Evolutionary conservation across 2,888 invertebrate genomes (phyloP).

Genomic region (Drosophila diplacantha): DNA sequence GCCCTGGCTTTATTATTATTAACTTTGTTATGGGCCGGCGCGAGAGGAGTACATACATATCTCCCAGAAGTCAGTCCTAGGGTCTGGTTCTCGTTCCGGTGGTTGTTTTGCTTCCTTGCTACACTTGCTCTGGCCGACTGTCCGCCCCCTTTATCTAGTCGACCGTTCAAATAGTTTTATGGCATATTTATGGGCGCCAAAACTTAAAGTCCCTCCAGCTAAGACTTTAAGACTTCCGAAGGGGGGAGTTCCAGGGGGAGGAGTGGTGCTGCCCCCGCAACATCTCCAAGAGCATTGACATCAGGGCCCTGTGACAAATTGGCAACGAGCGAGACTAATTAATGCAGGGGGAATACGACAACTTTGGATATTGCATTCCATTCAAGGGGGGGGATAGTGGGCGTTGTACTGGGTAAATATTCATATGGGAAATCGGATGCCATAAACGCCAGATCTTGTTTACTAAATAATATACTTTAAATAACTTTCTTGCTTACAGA

Average conservation of each 20-base stretch:
- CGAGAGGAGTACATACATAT: conserved; percentile 19
- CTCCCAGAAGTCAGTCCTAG: conserved; percentile 49
- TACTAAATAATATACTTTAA: neutral
- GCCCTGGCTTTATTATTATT: conserved; percentile 63
- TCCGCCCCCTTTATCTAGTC: conserved; percentile 63
- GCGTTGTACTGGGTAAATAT: conserved; percentile 7
- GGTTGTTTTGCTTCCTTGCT: conserved; percentile 45
- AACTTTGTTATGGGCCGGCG: conserved; percentile 65
- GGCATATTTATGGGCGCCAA: conserved; percentile 69
- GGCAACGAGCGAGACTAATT: conserved; percentile 60
- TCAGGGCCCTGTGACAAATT: conserved; percentile 58
- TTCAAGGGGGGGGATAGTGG: neutral
- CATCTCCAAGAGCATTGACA: conserved; percentile 30
- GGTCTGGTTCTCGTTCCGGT: conserved; percentile 17
- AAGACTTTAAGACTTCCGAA: conserved; percentile 62
- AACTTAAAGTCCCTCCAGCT: conserved; percentile 50
- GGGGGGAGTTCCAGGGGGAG: neutral
- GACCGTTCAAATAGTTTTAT: conserved; percentile 65
- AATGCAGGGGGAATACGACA: conserved; percentile 42
- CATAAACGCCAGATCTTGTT: neutral
- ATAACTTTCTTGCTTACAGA: neutral
- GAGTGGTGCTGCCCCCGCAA: conserved; percentile 17
- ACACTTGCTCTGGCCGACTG: conserved; percentile 53
- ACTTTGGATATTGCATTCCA: conserved; percentile 40
- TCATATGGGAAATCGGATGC: conserved; percentile 11